Base-by-base conservation (phyloP, 2,888 invertebrate species). In the Coelopa pilipes region DNA sequence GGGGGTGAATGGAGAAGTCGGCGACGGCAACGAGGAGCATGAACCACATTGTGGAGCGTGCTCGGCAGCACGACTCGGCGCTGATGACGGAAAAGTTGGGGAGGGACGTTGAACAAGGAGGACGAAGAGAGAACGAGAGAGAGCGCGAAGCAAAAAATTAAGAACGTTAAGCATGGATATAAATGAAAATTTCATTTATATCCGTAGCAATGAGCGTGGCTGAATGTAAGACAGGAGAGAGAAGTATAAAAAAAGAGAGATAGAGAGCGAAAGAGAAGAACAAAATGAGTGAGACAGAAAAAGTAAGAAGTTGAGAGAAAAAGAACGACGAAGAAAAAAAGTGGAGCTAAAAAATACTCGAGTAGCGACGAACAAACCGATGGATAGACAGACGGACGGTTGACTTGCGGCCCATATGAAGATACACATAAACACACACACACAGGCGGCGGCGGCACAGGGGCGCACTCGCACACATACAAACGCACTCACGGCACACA, bases 371-470 rank as follows among this genome's bases (percentile, higher is more conserved):
- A 66, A 15, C n/a, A 47, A n/a, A 47, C 47, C 21, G 60, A 49
- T 24, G 50, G 47, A 66, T 49, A 67, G 57, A 69, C 57, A 57
- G 59, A 13, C 47, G 59, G 60, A 60, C 57, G 50, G 69, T 46
- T 50, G 15, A 69, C 70, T 70, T 70, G 70, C 21, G 70, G 24
- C 60, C 60, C 12, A 70, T 70, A 60, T 47, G 13, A 46, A 57
- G 12, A 46, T 19, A 46, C 19, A 60, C 60, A 9, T 59, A 47
- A 17, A 59, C 47, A 59, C 57, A 69, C 12, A 55, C 59, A 69
- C 57, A 69, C 69, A 57, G 11, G 15, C 68, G 19, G 11, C 17
- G 47, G 47, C n/a, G 7, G 34, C 34, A 34, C 34, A 34, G 34
- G 34, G 34, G 34, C 34, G 34, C 53, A 53, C 53, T 53, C 10